phyloP scores from a whole-genome alignment of 2,888 invertebrate species.

The Barypeithes pellucidus region DNA sequence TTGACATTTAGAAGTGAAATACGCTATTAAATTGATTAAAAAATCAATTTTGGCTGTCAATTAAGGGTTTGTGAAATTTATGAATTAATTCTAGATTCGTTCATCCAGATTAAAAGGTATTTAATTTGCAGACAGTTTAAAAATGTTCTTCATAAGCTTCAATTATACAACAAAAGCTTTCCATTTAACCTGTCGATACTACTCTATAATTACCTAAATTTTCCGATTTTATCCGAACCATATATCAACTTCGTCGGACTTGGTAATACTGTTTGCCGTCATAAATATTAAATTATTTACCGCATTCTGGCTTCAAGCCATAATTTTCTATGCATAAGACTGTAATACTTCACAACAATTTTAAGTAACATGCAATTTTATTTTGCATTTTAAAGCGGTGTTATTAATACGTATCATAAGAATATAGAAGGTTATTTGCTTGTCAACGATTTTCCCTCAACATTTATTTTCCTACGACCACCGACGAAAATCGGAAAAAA shows the following conservation, averaged over 20 bases:
- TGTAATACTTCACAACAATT: conserved; percentile 29
- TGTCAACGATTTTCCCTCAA: too few relatives aligned
- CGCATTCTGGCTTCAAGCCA: conserved; percentile 28
- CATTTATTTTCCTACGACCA: too few relatives aligned
- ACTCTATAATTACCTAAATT: conserved; percentile 14
- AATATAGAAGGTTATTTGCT: too few relatives aligned
- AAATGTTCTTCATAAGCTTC: conserved; percentile 9
- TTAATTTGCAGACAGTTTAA: background rate
- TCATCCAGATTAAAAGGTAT: background rate
- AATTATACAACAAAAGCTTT: conserved; percentile 3
- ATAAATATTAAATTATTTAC: conserved; percentile 25
- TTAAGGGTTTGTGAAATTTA: background rate
- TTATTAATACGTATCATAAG: background rate
- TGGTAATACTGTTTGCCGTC: conserved; percentile 31
- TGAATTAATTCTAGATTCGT: background rate
- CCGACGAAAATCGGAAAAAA: too few relatives aligned
- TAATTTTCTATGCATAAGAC: conserved; percentile 32
- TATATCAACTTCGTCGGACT: conserved; percentile 9
- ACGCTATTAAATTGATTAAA: too few relatives aligned
- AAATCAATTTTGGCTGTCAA: too few relatives aligned
- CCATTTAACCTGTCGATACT: conserved; percentile 13
- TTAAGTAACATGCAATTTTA: conserved; percentile 17
- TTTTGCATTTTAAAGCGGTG: conserved; percentile 11
- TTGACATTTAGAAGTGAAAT: too few relatives aligned
- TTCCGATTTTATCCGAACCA: conserved; percentile 25